Conservation (phyloP, 2,113 vertebrate species). For the Mungos mungo region DNA sequence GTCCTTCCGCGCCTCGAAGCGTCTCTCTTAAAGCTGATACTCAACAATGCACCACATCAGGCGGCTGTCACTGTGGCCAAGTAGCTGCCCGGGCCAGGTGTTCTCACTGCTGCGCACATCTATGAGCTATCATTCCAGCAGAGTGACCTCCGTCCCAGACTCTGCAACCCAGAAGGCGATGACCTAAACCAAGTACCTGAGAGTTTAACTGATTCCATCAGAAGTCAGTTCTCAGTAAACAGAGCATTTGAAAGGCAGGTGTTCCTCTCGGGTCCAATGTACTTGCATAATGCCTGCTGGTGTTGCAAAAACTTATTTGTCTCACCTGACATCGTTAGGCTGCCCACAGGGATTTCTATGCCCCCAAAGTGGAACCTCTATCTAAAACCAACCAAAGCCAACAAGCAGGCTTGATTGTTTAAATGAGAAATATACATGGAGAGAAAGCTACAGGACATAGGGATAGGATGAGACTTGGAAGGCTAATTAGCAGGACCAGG, state of each 20-base stretch:
- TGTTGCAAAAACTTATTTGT: neutral
- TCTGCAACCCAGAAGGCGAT: slow-evolving; percentile 44
- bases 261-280: neutral
- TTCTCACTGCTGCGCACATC: slow-evolving; percentile 1
- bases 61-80: slow-evolving; percentile 63
- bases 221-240: neutral
- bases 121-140: slow-evolving; percentile 49
- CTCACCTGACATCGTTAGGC: neutral
- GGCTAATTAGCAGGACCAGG: slow-evolving; percentile 76
- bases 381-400: neutral
- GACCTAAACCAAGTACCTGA: neutral
- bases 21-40: slow-evolving; percentile 63
- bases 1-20: slow-evolving; percentile 53
- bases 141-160: slow-evolving; percentile 56
- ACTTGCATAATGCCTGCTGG: no score
- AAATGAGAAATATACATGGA: neutral
- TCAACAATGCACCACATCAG: slow-evolving; percentile 41
- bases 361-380: neutral
- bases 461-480: neutral
- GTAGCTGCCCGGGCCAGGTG: slow-evolving; percentile 45
- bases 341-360: neutral
- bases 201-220: neutral
- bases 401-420: neutral
- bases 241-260: neutral
- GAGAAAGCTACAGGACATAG: neutral